Evolutionary conservation across 1,140 invertebrate genomes (phyloP).

Genomic region (Papilio dardanus): DNA sequence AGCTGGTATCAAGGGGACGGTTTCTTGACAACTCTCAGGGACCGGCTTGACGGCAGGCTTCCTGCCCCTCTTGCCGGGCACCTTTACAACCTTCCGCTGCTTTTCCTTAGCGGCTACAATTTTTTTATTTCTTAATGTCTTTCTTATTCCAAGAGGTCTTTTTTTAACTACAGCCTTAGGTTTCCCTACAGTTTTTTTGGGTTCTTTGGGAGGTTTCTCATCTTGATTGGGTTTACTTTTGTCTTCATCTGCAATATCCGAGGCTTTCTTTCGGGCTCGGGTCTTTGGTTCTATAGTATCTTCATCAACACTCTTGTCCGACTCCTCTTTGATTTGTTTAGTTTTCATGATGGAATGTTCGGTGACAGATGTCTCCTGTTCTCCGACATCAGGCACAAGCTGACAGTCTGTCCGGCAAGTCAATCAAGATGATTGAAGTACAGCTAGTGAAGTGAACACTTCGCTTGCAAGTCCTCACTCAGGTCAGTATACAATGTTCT

Average conservation of each 20-base stretch:
- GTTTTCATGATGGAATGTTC: slow-evolving; percentile 81
- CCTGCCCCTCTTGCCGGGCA: slow-evolving; percentile 59
- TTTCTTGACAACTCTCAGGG: slow-evolving; percentile 60
- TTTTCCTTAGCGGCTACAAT: slow-evolving; percentile 65
- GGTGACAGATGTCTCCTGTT: slow-evolving; percentile 67
- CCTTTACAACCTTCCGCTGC: slow-evolving; percentile 64
- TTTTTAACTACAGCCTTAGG: slow-evolving; percentile 72
- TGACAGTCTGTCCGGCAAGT: slow-evolving; percentile 54
- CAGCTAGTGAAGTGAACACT: neutral
- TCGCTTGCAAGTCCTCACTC: neutral
- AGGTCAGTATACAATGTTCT: slow-evolving; percentile 13
- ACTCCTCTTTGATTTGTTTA: slow-evolving; percentile 76
- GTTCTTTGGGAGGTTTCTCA: slow-evolving; percentile 74
- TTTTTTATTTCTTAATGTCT: slow-evolving; percentile 76
- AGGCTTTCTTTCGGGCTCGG: slow-evolving; percentile 75
- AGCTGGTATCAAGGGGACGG: slow-evolving; percentile 68
- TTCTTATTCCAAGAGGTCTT: slow-evolving; percentile 72
- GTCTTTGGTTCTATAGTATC: slow-evolving; percentile 77
- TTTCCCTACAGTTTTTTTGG: slow-evolving; percentile 67
- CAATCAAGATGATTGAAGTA: slow-evolving; percentile 42
- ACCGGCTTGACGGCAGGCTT: slow-evolving; percentile 63
- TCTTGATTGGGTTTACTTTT: slow-evolving; percentile 67
- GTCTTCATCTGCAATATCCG: slow-evolving; percentile 68
- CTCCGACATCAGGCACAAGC: slow-evolving; percentile 75
- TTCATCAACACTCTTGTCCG: slow-evolving; percentile 75